A percentile compares a stretch with the other conserved stretches of the same genome.
Evolutionary conservation across 2,888 invertebrate genomes (phyloP).

Genomic region (Chirona hameri): DNA sequence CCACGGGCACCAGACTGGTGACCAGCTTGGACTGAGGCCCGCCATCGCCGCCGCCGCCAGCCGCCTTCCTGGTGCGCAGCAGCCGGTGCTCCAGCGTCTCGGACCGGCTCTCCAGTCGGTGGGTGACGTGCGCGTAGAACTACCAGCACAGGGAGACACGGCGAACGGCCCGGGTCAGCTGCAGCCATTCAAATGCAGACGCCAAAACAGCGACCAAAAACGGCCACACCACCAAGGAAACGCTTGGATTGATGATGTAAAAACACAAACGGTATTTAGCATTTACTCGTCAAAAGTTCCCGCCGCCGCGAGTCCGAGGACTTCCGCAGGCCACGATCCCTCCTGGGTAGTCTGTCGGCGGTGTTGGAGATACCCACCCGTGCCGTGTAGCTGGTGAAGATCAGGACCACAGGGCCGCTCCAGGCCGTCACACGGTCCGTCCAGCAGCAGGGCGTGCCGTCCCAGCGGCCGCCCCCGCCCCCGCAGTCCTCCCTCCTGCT

Average conservation of each 20-base stretch:
- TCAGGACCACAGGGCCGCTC: slow-evolving; percentile 30
- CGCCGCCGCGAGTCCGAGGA: too few relatives aligned
- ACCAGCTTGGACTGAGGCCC: not conserved
- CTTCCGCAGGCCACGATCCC: too few relatives aligned
- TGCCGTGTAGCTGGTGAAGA: not conserved
- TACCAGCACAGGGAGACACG: not conserved
- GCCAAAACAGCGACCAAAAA: too few relatives aligned
- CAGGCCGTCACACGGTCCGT: not conserved
- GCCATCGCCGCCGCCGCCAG: too few relatives aligned
- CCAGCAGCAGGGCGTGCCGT: not conserved
- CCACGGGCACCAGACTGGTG: not conserved
- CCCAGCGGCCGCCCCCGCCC: not conserved
- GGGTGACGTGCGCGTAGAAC: slow-evolving; percentile 4
- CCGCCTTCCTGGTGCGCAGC: slow-evolving; percentile 29
- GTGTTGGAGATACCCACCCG: too few relatives aligned
- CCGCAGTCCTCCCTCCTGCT: slow-evolving; percentile 22
- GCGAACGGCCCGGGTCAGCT: not conserved
- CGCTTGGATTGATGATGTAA: too few relatives aligned
- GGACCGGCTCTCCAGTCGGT: not conserved
- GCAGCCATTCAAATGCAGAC: too few relatives aligned
- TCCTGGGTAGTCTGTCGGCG: too few relatives aligned
- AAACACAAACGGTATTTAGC: too few relatives aligned
- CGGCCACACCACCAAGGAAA: too few relatives aligned
- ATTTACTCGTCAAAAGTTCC: too few relatives aligned
- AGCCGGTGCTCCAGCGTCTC: slow-evolving; percentile 7